Evolutionary conservation across 2,113 vertebrate genomes (phyloP), one percentile per base, ranked within the genome.

Genomic region (Puntigrus tetrazona): DNA sequence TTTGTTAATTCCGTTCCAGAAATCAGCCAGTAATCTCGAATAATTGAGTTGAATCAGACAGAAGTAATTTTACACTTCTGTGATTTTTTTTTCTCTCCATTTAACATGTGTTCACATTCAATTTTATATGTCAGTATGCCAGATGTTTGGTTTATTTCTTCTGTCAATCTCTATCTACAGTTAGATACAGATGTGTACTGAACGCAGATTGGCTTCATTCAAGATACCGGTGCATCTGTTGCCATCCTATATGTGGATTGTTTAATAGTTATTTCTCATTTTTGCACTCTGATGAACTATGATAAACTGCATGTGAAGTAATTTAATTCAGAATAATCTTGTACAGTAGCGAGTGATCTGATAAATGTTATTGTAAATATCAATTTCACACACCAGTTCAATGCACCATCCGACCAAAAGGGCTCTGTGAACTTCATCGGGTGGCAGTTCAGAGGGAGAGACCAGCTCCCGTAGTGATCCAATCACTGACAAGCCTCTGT

Each of bases 331-430:
- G 6, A 61, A 61, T 27, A 1, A 27, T 61, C 25, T n/a, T n/a
- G 38, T 45, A 31, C 70, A 36, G 1, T 9, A 43, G 25, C 8
- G 38, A 3, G 29, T 2, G 10, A 75, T 41, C 18, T 7, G 38
- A 43, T 11, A 4, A 16, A 4, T 4, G 16, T 47, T 3, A 55
- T 55, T 41, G 31, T 22, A 14, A 31, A 2, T 38, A 22, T 55
- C 7, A 31, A 31, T 75, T 75, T 31, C 20, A 80, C 94, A 94
- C 83, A 99, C 98, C 95, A 99, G 88, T 86, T 99, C 98, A 65
- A 97, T 94, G 90, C 98, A 98, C 97, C 97, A 99, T 80, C 97
- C 97, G 6, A 99, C 95, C 0, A 95, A 82, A 83, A 97, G 90
- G 5, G 96, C 97, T 1, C 92, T 47, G 34, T 91, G 94, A 7